phyloP scores from a whole-genome alignment of 2,888 invertebrate species.

The Lasius platythorax region DNA sequence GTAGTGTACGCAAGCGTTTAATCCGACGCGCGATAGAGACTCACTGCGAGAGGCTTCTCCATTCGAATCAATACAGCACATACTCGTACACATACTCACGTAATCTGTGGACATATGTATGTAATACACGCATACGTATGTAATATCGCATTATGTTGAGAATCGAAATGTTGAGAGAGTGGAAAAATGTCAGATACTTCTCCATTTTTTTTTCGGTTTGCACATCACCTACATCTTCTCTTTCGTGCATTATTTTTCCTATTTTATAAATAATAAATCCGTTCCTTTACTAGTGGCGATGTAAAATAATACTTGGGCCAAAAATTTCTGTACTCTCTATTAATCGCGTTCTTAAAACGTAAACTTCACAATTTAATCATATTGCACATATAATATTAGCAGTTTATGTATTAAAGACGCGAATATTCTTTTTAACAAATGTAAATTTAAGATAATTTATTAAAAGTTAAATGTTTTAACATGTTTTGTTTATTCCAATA shows the following conservation, averaged over 20 bases:
- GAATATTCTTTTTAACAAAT: neutral
- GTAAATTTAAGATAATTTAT: neutral
- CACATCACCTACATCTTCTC: neutral
- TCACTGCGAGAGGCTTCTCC: slow-evolving; percentile 82
- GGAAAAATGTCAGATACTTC: neutral
- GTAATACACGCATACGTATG: slow-evolving; percentile 55
- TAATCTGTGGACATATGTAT: slow-evolving; percentile 55
- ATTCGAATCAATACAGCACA: slow-evolving; percentile 83
- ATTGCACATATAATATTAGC: neutral
- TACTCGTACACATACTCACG: slow-evolving; percentile 64
- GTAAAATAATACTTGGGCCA: neutral
- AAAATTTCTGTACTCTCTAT: neutral
- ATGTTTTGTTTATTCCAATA: neutral
- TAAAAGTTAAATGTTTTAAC: neutral
- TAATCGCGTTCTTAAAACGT: neutral
- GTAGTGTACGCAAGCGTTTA: slow-evolving; percentile 78
- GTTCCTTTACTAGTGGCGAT: neutral
- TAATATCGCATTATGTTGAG: slow-evolving; percentile 56
- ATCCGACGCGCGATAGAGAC: slow-evolving; percentile 79
- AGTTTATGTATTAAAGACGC: neutral
- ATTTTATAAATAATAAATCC: neutral
- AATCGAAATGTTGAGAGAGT: slow-evolving; percentile 18
- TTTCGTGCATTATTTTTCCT: neutral
- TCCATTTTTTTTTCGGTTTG: neutral
- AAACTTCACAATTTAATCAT: neutral